Percentiles rank a stretch among this genome's conserved stretches.
These are phyloP conservation scores for Falco naumanni DNA, from an alignment of 2,797 vertebrate genomes.

Conservation along the genomic window DNA sequence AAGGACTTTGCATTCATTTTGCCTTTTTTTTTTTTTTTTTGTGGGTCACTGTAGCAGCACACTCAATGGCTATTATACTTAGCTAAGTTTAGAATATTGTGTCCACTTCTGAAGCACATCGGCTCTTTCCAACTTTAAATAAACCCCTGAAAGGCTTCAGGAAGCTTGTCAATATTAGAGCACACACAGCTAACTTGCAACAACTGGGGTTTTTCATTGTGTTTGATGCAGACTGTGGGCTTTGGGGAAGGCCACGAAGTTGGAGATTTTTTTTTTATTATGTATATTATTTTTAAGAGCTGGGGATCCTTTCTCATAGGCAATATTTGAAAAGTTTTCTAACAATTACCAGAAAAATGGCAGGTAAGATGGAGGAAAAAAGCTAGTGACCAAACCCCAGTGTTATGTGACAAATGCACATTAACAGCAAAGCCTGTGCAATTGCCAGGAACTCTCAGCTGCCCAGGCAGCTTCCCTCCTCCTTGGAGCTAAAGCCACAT, in stretches of 20 bases:
- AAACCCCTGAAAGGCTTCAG: background rate
- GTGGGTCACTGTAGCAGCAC: background rate
- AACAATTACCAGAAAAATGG: background rate
- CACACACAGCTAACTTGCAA: background rate
- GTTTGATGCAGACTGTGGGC: background rate
- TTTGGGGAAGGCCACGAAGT: background rate
- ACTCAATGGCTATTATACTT: background rate
- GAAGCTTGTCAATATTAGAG: background rate
- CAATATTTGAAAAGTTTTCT: background rate
- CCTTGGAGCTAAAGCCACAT: background rate
- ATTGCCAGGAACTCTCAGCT: background rate
- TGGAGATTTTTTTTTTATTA: background rate
- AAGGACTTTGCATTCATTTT: background rate
- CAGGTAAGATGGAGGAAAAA: background rate
- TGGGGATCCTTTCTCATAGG: background rate
- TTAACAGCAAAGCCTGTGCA: background rate
- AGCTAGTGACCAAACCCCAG: background rate
- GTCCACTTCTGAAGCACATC: background rate
- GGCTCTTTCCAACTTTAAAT: background rate
- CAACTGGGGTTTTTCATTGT: background rate
- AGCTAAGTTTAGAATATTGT: background rate
- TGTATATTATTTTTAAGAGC: background rate
- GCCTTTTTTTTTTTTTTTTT: background rate
- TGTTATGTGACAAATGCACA: rapidly evolving
- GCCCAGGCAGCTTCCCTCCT: background rate